Evolutionary conservation across 2,888 invertebrate species (phyloP), one percentile per base, ranked within the genome.

Genomic region (Chorisops tibialis): DNA sequence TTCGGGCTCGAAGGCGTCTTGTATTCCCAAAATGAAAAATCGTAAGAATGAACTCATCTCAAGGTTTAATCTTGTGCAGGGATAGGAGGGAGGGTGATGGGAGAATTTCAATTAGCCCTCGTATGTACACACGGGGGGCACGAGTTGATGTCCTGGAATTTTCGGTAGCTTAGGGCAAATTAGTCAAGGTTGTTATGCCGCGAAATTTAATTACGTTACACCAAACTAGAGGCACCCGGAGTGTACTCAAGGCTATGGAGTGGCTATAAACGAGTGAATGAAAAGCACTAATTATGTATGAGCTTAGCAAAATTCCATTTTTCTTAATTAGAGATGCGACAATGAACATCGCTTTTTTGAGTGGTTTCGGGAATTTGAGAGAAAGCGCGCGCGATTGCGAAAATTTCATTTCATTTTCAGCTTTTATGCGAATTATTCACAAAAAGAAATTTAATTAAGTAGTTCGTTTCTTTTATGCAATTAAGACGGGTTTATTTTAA

Each of bases 251-350:
- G 24, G 2, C 6, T 14, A 16, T 24, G 24, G 12, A 18, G 18
- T 22, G 22, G 14, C n/a, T 21, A 41, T 4, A 14, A 54, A 24
- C 22, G 16, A 41, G 2, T 2, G 22, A 24, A n/a, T n/a, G 22
- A 19, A 16, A n/a, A 2, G 39, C 11, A 16, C 24, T 35, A n/a
- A 24, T 24, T 54, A 24, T 54, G 18, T 41, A 41, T 22, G 7
- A 54, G 41, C 24, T 41, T 41, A 52, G n/a, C 52, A 21, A 39
- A 52, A 52, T 52, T 22, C 52, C 54, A 54, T 54, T 41, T 54
- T 54, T 54, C 54, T 54, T 54, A 54, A 54, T 54, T 54, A 54
- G 54, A 9, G 21, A 54, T 41, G 54, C 54, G 54, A 54, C 54
- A 54, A 14, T 54, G 54, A 54, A 54, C 52, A 52, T 38, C 41